phyloP scores from a whole-genome alignment of 2,888 invertebrate genomes.

The Meteorus colon region DNA sequence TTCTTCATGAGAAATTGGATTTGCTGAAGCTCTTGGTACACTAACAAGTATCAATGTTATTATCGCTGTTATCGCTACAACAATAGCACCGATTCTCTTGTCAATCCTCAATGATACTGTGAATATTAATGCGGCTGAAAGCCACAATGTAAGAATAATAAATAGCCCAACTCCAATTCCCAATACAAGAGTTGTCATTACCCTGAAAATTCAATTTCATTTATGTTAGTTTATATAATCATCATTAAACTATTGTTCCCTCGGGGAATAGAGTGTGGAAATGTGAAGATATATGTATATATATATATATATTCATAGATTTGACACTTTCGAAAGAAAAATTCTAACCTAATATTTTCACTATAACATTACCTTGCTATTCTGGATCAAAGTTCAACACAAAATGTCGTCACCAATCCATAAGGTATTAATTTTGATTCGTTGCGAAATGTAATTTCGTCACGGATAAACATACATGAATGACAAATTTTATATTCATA shows the following conservation, averaged over 20 bases:
- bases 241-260: constrained; percentile 14
- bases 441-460: constrained; percentile 15
- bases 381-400: not conserved
- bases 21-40: constrained; percentile 76
- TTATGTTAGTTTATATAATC: constrained; percentile 16
- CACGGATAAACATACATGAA: not conserved
- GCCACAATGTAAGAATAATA: constrained; percentile 80
- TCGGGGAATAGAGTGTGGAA: not conserved
- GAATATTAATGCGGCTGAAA: constrained; percentile 78
- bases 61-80: constrained; percentile 75
- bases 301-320: not conserved
- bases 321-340: not conserved
- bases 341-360: constrained; percentile 1
- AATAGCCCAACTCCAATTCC: constrained; percentile 81
- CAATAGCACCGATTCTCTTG: constrained; percentile 79
- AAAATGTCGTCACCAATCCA: not conserved
- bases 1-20: constrained; percentile 67
- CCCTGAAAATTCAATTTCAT: constrained; percentile 42
- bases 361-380: not conserved
- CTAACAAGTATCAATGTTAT: constrained; percentile 77
- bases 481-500: constrained; percentile 5
- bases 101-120: constrained; percentile 80
- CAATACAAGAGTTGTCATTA: constrained; percentile 71
- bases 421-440: not conserved
- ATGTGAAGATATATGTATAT: not conserved